phyloP scores from a whole-genome alignment of 2,888 invertebrate species.

The Cerastis leucographa region DNA sequence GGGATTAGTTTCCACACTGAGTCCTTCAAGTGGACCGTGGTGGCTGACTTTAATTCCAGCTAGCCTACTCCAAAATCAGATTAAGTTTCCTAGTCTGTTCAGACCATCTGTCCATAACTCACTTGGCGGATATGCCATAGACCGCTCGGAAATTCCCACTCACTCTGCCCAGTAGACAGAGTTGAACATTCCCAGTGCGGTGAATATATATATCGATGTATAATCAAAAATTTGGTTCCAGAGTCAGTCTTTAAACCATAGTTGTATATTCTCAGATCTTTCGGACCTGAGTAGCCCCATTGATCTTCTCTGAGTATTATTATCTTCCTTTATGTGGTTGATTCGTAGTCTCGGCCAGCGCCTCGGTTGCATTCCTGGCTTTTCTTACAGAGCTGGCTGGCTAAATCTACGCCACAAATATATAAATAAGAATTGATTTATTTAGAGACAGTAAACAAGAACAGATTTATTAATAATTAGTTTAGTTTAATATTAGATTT shows the following conservation, averaged over 20 bases:
- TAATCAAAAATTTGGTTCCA: not conserved
- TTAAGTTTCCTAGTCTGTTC: not conserved
- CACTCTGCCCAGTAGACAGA: not conserved
- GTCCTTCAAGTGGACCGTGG: not conserved
- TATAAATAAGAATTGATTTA: no score
- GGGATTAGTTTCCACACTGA: not conserved
- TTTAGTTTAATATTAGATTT: no score
- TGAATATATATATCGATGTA: not conserved
- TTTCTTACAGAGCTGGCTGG: no score
- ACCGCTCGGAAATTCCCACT: not conserved
- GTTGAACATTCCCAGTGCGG: not conserved
- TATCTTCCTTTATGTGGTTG: no score
- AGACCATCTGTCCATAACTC: not conserved
- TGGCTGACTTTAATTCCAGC: not conserved
- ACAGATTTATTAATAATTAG: no score
- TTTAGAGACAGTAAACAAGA: no score
- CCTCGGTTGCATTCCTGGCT: no score
- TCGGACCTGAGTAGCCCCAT: not conserved
- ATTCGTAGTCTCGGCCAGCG: no score
- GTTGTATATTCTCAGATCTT: not conserved
- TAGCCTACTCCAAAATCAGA: not conserved
- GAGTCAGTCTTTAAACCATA: not conserved
- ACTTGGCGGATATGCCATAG: not conserved
- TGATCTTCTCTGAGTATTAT: not conserved
- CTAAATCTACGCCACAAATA: no score